Evolutionary conservation across 2,797 vertebrate species (phyloP).

Genomic region (Pogoniulus pusillus): DNA sequence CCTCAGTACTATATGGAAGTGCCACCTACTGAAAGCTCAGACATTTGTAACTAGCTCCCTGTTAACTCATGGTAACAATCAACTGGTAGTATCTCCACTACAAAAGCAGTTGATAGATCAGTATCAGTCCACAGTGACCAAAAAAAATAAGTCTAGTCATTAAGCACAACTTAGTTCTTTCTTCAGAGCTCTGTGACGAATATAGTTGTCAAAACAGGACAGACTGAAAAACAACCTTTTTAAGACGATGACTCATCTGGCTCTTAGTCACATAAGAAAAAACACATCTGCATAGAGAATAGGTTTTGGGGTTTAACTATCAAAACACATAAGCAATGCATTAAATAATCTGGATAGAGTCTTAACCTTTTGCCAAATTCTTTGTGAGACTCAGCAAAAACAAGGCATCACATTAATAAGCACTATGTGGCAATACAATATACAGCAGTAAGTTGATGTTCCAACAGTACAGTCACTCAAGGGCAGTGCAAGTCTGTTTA

Average conservation of each 20-base stretch:
- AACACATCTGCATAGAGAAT: not conserved
- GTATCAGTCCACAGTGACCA: not conserved
- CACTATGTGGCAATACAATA: not conserved
- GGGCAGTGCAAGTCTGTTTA: not conserved
- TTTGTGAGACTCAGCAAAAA: not conserved
- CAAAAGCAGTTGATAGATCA: not conserved
- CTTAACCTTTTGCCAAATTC: not conserved
- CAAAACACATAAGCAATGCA: not conserved
- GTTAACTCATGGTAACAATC: not conserved
- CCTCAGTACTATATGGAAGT: not conserved
- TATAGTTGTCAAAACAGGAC: not conserved
- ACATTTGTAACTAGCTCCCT: not conserved
- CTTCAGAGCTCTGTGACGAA: not conserved
- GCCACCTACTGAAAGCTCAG: not conserved
- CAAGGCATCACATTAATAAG: not conserved
- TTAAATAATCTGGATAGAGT: not conserved
- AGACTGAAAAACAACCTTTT: slow-evolving; percentile 27
- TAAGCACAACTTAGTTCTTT: not conserved
- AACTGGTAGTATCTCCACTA: not conserved
- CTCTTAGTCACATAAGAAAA: slow-evolving; percentile 25
- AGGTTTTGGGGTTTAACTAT: not conserved
- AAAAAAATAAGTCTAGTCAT: not conserved
- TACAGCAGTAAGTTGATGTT: not conserved
- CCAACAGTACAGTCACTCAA: not conserved
- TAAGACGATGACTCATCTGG: slow-evolving; percentile 33